Evolutionary conservation across 1,140 invertebrate genomes (phyloP), one percentile per base, ranked within the genome.

Genomic region (Drosophila tristis): DNA sequence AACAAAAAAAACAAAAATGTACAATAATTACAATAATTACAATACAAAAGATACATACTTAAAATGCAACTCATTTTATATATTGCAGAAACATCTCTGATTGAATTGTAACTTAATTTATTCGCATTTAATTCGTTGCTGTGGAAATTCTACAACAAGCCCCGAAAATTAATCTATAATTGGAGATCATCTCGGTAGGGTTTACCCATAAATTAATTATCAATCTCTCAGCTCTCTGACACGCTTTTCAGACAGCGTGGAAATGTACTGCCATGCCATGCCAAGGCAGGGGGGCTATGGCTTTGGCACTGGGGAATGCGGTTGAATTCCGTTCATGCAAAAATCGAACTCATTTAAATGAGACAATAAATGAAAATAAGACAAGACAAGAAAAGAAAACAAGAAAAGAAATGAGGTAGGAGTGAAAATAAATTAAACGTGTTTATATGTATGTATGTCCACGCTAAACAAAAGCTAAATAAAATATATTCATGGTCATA

Each of bases 401-500:
- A 43, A 64, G 23, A 4, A 13, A 39, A 39, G 35, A 39, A 39
- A 39, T 39, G 35, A 13, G 35, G 11, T 29, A 29, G 26, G 3
- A 39, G 35, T 13, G 35, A 11, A 39, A 35, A 35, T 9, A 39
- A 39, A 39, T 13, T 11, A 74, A 74, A 74, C 71, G 60, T 66
- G 72, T 74, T 74, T 74, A 57, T 74, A 50, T 65, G 23, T 43
- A 50, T 65, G 16, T 20, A 50, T 65, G 23, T 43, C 2, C 23
- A 54, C 35, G 62, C 61, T 53, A 74, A 65, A 66, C 66, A 67
- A 44, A 64, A 23, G 47, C 47, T 15, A 64, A 54, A 74, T 9
- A 31, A 2, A 11, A 39, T 4, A 75, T 75, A 75, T 75, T 75
- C 72, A 75, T 75, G 72, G 72, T 75, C 72, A 75, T 44, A 50